Conservation (phyloP, 2,113 vertebrate species). For the Menidia beryllina region DNA sequence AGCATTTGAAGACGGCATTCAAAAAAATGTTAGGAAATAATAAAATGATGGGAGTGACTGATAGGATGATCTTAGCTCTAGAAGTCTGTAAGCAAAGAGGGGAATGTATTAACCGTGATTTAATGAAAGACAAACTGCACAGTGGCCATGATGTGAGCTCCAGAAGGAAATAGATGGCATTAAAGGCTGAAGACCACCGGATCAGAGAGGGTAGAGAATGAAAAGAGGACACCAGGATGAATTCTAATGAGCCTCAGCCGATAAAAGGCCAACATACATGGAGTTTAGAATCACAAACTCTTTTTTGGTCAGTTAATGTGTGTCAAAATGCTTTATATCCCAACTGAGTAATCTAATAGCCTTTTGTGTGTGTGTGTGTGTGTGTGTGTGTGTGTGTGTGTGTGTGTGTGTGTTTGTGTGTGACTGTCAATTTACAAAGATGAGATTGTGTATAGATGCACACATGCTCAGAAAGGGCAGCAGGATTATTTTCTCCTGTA, state of each 20-base stretch:
- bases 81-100: too few species aligned
- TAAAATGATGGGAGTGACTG: too few species aligned
- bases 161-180: background rate
- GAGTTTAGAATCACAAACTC: background rate
- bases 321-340: background rate
- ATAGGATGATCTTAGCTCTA: too few species aligned
- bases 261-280: background rate
- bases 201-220: background rate
- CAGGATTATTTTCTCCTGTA: conserved; percentile 45
- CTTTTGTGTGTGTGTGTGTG: background rate
- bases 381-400: background rate
- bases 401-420: background rate
- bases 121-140: too few species aligned
- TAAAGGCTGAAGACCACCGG: background rate
- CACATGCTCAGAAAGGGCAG: conserved; percentile 9
- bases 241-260: too few species aligned
- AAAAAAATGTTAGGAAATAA: too few species aligned
- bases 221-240: background rate
- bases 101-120: too few species aligned
- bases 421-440: background rate
- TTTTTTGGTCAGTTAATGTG: too few species aligned
- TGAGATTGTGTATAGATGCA: background rate
- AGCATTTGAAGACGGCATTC: too few species aligned
- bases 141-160: too few species aligned
- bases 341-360: too few species aligned